Base-by-base conservation (phyloP, 2,113 vertebrate species). In the Entelurus aequoreus region DNA sequence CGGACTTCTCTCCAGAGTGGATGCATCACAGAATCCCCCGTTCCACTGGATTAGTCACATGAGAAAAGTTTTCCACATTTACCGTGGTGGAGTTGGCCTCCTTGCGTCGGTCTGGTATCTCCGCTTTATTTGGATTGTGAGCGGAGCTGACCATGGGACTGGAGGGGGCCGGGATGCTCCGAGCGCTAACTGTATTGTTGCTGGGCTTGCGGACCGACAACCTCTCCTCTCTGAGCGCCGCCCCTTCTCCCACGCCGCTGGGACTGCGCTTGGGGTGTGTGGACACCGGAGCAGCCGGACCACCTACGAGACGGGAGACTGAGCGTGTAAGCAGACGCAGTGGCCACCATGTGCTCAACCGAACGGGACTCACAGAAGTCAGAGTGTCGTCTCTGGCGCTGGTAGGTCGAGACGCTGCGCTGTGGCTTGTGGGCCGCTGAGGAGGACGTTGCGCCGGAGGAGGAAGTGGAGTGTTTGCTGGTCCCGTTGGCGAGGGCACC, bases 111-210 rank as follows among this genome's bases (percentile, higher is more conserved):
- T 96, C 94, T 0, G 94, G 94, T 77, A 96, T 97, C 89, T 97
- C 94, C 0, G 94, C 85, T 76, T 97, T 96, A 79, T 97, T 97
- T 56, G 94, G 94, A 82, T 97, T 97, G 88, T 95, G 92, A 66
- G 94, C 94, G 0, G 92, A 95, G 91, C 94, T 94, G 60, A 96
- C 92, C 92, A 97, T 92, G 57, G 94, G 94, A 74, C 94, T 96
- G 48, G 86, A 87, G 63, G 94, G 92, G 0, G 94, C 92, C 1
- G 92, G 93, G 79, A 92, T 86, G 76, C 91, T 92, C 0, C 92
- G 90, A 2, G 91, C 89, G 9, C 92, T 88, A 0, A 80, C 88
- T 0, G 89, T 68, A 0, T 86, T 91, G 71, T 92, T 90, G 85
- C 91, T 93, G 0, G 92, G 88, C 80, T 94, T 94, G 54, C 92